Evolutionary conservation across 1,140 invertebrate species (phyloP).

Genomic region (Lycorma delicatula): DNA sequence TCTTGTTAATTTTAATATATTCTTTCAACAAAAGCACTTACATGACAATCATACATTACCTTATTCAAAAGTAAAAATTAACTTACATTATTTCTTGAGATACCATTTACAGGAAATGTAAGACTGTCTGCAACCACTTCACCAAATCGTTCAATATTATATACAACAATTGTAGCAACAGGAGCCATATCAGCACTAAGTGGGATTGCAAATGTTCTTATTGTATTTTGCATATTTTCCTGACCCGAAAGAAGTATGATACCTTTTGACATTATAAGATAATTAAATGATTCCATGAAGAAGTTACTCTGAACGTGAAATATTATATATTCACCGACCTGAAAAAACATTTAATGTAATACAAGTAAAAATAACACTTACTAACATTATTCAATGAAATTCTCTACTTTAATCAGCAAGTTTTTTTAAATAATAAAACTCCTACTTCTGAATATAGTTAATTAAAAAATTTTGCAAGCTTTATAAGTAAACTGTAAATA

Average conservation of each 20-base stretch:
- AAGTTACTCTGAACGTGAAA: constrained; percentile 90
- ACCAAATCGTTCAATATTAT: constrained; percentile 71
- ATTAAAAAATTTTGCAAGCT: too few relatives aligned
- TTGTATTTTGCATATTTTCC: constrained; percentile 53
- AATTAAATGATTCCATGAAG: constrained; percentile 82
- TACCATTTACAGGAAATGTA: constrained; percentile 91
- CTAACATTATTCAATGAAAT: neutral
- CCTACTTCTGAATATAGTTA: too few relatives aligned
- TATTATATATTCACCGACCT: constrained; percentile 89
- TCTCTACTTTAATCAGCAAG: neutral
- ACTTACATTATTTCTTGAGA: constrained; percentile 77
- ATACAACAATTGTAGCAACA: constrained; percentile 80
- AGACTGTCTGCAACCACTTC: constrained; percentile 84
- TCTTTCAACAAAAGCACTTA: too few relatives aligned
- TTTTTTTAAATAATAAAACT: neutral
- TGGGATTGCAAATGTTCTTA: constrained; percentile 81
- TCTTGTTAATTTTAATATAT: too few relatives aligned
- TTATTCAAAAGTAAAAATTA: too few relatives aligned
- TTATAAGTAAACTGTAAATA: neutral
- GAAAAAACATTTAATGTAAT: constrained; percentile 27
- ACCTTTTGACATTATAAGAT: constrained; percentile 84
- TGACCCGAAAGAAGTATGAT: constrained; percentile 62
- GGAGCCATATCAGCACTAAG: constrained; percentile 92
- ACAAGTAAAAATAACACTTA: too few relatives aligned
- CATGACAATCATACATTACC: too few relatives aligned